These are phyloP conservation scores for Phrixothrix hirtus DNA, from an alignment of 2,888 invertebrate species.

Conservation along the genomic window DNA sequence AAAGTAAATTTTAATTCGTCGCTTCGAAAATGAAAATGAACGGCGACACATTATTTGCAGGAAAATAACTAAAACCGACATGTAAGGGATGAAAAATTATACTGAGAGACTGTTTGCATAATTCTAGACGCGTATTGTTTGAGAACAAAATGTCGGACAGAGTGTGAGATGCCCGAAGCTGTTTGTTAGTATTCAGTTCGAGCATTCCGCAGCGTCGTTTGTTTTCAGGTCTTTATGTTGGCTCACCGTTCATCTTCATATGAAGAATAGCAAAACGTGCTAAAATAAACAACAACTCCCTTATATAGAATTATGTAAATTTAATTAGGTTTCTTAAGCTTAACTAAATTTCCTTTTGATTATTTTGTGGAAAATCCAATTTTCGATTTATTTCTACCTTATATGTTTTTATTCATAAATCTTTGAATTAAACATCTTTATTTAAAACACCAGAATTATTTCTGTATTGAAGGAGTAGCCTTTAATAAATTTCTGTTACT, in stretches of 20 bases:
- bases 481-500: no score
- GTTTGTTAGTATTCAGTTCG: constrained; percentile 43
- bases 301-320: constrained; percentile 16
- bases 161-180: constrained; percentile 40
- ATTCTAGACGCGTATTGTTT: constrained; percentile 43
- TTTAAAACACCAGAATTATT: no score
- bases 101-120: constrained; percentile 41
- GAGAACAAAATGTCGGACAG: constrained; percentile 41
- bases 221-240: constrained; percentile 26
- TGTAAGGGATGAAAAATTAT: constrained; percentile 38
- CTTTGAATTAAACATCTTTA: no score
- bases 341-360: neutral
- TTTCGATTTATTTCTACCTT: no score
- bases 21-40: no score
- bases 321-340: constrained; percentile 17
- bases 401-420: no score
- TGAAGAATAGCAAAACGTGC: constrained; percentile 24
- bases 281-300: constrained; percentile 15
- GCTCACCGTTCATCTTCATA: constrained; percentile 24
- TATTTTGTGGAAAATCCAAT: no score
- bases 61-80: neutral
- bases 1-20: no score
- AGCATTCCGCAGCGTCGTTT: constrained; percentile 32
- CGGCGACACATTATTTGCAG: neutral
- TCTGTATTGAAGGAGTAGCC: no score